A percentile compares a stretch with the other conserved stretches of the same genome.
These are phyloP conservation scores for Anabacerthia variegaticeps DNA, from an alignment of 2,797 vertebrate species.

Conservation along the genomic window DNA sequence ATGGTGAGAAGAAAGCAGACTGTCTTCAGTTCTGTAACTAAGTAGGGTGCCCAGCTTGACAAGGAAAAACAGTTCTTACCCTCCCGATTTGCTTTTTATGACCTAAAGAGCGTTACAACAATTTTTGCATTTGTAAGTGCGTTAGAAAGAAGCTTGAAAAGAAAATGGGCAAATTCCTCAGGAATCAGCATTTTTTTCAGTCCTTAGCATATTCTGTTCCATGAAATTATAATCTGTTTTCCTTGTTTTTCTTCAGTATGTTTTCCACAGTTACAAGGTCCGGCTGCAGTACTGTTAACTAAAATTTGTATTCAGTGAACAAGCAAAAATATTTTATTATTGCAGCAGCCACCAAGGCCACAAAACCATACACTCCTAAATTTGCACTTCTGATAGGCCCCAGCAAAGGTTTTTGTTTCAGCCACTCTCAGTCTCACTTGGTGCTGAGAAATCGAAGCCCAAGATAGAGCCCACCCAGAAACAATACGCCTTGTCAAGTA, in stretches of 20 bases:
- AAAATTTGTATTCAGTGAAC: neutral
- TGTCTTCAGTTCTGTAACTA: constrained; percentile 36
- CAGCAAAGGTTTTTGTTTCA: neutral
- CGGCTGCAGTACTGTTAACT: neutral
- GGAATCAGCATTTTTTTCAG: neutral
- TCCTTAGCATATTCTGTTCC: neutral
- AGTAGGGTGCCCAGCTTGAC: constrained; percentile 26
- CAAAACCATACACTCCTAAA: neutral
- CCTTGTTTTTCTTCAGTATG: neutral
- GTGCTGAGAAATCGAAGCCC: neutral
- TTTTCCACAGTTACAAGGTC: neutral
- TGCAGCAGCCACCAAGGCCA: neutral
- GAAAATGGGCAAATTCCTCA: neutral
- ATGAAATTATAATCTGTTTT: constrained; percentile 6
- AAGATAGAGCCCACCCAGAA: neutral
- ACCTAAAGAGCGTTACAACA: neutral
- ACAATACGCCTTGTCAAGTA: neutral
- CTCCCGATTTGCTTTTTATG: constrained; percentile 32
- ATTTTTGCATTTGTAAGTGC: constrained; percentile 17
- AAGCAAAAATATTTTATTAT: neutral
- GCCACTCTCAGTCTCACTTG: neutral
- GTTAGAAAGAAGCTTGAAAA: neutral
- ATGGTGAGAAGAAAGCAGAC: neutral
- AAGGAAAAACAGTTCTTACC: constrained; percentile 28
- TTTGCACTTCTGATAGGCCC: neutral